Evolutionary conservation across 1,140 invertebrate genomes (phyloP).

Genomic region (Panulirus ornatus): DNA sequence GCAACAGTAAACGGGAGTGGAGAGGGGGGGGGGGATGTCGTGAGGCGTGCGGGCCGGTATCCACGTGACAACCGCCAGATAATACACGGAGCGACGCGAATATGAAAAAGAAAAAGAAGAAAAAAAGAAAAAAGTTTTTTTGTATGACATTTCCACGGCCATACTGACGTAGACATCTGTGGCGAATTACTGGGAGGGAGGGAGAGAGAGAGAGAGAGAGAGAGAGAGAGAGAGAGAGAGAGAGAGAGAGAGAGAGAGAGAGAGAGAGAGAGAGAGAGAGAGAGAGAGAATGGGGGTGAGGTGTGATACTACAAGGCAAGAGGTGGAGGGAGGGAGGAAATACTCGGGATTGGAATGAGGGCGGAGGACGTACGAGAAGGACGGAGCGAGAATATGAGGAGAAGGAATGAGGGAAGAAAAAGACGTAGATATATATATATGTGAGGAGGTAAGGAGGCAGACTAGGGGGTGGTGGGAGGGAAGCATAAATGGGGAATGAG

Average conservation of each 20-base stretch:
- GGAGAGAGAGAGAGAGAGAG: not conserved
- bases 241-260: not conserved
- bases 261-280: not conserved
- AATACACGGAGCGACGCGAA: not conserved
- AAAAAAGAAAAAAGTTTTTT: no score
- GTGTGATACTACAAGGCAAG: not conserved
- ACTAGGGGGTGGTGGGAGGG: constrained; percentile 11
- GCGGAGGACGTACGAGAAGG: not conserved
- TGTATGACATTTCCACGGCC: no score
- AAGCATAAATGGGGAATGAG: constrained; percentile 25
- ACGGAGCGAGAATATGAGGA: constrained; percentile 18
- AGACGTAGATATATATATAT: not conserved
- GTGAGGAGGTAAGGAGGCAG: constrained; percentile 5
- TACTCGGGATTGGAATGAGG: not conserved
- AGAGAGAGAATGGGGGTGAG: not conserved
- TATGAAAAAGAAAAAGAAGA: not conserved
- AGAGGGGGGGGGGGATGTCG: no score
- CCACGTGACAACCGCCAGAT: no score
- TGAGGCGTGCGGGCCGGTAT: no score
- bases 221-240: not conserved
- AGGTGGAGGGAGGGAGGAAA: not conserved
- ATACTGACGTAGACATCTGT: no score
- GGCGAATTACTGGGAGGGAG: no score
- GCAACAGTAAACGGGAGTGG: no score
- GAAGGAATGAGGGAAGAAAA: constrained; percentile 27